These are phyloP conservation scores for Oryzias woworae DNA, from an alignment of 2,113 vertebrate genomes.

Conservation along the genomic window DNA sequence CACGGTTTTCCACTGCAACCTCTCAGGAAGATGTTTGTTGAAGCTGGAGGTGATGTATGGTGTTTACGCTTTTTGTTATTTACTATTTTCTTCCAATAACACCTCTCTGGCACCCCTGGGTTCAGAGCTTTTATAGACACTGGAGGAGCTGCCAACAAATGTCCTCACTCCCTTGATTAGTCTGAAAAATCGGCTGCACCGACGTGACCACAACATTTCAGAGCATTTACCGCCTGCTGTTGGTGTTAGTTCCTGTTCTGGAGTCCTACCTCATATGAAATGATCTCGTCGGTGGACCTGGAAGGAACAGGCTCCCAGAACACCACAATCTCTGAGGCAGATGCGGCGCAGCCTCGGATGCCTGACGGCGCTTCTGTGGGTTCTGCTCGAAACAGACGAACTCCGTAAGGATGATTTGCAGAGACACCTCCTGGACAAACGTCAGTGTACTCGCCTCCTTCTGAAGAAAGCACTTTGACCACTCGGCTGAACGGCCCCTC, in stretches of 20 bases:
- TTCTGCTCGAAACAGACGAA: slow-evolving; percentile 67
- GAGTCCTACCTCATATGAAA: slow-evolving; percentile 85
- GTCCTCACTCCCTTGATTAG: slow-evolving; percentile 52
- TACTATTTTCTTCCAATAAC: slow-evolving; percentile 48
- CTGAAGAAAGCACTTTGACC: slow-evolving; percentile 82
- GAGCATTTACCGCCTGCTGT: slow-evolving; percentile 28
- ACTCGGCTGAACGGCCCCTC: slow-evolving; percentile 81
- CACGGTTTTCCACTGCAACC: slow-evolving; percentile 27
- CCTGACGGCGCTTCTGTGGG: slow-evolving; percentile 78
- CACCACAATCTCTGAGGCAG: slow-evolving; percentile 83
- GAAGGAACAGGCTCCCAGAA: slow-evolving; percentile 83
- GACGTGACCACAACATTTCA: slow-evolving; percentile 31
- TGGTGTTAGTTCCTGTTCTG: slow-evolving; percentile 19
- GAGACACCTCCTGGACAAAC: background rate
- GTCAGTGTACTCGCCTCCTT: slow-evolving; percentile 78
- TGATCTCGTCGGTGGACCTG: slow-evolving; percentile 77
- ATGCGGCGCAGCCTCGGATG: slow-evolving; percentile 75
- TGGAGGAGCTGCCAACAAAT: slow-evolving; percentile 43
- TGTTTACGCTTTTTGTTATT: slow-evolving; percentile 50
- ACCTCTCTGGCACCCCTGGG: slow-evolving; percentile 34
- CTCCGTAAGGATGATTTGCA: background rate
- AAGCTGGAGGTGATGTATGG: slow-evolving; percentile 55
- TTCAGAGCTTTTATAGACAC: slow-evolving; percentile 30
- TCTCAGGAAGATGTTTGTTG: slow-evolving; percentile 48
- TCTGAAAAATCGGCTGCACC: slow-evolving; percentile 40